Conservation (phyloP, 2,113 vertebrate species). For the Accipiter cooperii region DNA sequence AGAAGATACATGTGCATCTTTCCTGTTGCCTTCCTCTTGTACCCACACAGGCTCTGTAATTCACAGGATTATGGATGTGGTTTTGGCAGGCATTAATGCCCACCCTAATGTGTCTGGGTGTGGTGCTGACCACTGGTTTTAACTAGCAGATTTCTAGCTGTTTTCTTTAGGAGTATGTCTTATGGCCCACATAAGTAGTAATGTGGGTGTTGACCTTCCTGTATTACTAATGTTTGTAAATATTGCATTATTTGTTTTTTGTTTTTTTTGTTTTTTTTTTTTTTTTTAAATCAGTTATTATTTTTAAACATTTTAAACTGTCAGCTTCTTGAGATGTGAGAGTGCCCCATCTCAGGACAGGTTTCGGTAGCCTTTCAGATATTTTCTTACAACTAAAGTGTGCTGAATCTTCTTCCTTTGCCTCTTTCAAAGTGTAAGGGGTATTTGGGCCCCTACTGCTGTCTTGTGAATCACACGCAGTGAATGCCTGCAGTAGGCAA, state of each 20-base stretch:
- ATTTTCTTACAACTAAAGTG: background rate
- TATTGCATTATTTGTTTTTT: background rate
- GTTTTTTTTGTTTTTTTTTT: no score
- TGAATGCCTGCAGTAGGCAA: background rate
- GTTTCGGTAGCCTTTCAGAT: background rate
- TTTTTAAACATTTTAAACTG: background rate
- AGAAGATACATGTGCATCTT: rapidly evolving
- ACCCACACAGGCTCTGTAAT: rapidly evolving
- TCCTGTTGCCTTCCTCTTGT: background rate
- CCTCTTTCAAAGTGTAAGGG: background rate
- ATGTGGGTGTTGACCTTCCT: background rate
- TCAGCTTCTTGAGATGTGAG: background rate
- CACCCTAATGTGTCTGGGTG: background rate
- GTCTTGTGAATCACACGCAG: rapidly evolving
- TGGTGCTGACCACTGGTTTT: background rate
- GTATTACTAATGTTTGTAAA: background rate
- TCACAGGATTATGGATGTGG: no score
- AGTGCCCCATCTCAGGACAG: rapidly evolving
- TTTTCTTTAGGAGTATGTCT: background rate
- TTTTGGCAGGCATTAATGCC: background rate
- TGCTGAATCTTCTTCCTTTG: background rate
- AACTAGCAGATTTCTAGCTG: background rate
- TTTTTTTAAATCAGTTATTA: background rate
- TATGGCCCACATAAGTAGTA: background rate
- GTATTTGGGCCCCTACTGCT: no score